Percentiles rank a stretch among this genome's conserved stretches.
phyloP scores from a whole-genome alignment of 2,797 vertebrate genomes.

The Columba guinea region DNA sequence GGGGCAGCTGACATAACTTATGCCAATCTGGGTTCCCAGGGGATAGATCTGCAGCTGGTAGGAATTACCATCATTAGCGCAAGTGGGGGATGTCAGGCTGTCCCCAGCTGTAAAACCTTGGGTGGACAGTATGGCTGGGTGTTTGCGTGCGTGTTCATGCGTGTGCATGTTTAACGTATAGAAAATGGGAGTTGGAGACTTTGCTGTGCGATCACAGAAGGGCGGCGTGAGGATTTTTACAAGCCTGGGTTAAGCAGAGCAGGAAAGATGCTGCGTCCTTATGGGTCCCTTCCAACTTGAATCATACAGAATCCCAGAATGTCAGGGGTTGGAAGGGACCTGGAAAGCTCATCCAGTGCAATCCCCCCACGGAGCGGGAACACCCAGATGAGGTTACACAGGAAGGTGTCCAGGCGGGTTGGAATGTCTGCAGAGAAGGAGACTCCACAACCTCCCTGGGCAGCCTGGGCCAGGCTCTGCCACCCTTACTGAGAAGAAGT shows the following conservation, averaged over 20 bases:
- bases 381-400: too few relatives aligned
- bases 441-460: too few relatives aligned
- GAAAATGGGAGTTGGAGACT: fast-evolving
- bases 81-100: background rate
- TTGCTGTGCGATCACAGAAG: fast-evolving
- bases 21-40: background rate
- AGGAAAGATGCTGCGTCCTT: background rate
- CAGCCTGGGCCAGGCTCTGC: too few relatives aligned
- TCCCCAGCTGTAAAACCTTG: background rate
- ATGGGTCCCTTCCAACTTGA: background rate
- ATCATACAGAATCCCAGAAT: too few relatives aligned
- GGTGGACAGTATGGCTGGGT: fast-evolving
- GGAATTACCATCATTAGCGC: background rate
- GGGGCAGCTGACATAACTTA: background rate
- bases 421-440: too few relatives aligned
- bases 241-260: background rate
- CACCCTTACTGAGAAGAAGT: too few relatives aligned
- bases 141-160: fast-evolving
- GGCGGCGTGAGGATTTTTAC: background rate
- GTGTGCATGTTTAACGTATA: fast-evolving
- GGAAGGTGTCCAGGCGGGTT: too few relatives aligned
- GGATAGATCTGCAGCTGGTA: slow-evolving; percentile 1
- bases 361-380: too few relatives aligned
- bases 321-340: too few relatives aligned
- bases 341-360: too few relatives aligned